Conservation (phyloP, 2,797 vertebrate genomes). For the Mus minutoides region DNA sequence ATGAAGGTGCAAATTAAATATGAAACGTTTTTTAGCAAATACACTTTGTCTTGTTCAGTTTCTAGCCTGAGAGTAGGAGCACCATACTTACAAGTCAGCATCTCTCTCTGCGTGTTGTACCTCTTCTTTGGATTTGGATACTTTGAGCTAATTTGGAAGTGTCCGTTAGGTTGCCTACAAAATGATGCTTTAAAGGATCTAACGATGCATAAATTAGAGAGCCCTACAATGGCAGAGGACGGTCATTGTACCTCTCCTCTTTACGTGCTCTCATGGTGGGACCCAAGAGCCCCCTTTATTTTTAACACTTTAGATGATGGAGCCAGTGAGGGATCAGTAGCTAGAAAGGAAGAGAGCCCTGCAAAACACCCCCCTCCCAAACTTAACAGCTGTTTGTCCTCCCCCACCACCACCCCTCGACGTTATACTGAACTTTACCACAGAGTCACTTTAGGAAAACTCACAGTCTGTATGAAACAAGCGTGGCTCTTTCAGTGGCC, state of each 20-base stretch:
- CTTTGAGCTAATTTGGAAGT: constrained; percentile 90
- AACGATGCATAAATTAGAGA: constrained; percentile 90
- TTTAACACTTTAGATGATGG: constrained; percentile 74
- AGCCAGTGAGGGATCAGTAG: constrained; percentile 31
- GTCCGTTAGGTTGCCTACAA: constrained; percentile 87
- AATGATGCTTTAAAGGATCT: constrained; percentile 89
- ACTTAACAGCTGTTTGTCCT: background rate
- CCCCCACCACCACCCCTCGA: background rate
- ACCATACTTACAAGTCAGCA: constrained; percentile 81
- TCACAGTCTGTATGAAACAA: background rate
- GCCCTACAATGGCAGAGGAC: constrained; percentile 87
- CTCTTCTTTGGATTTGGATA: constrained; percentile 84
- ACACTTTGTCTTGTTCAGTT: background rate
- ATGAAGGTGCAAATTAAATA: constrained; percentile 47
- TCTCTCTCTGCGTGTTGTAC: constrained; percentile 66
- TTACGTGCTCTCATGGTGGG: constrained; percentile 87
- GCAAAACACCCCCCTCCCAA: background rate
- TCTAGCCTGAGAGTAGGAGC: constrained; percentile 24
- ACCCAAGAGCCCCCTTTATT: constrained; percentile 42
- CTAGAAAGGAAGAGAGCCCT: background rate
- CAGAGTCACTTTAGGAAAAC: constrained; percentile 49
- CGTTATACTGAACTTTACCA: background rate
- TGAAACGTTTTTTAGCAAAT: constrained; percentile 19
- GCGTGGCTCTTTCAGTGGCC: background rate
- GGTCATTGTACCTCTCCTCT: constrained; percentile 90